These are phyloP conservation scores for Buathra laborator DNA, from an alignment of 2,888 invertebrate genomes.

Conservation along the genomic window DNA sequence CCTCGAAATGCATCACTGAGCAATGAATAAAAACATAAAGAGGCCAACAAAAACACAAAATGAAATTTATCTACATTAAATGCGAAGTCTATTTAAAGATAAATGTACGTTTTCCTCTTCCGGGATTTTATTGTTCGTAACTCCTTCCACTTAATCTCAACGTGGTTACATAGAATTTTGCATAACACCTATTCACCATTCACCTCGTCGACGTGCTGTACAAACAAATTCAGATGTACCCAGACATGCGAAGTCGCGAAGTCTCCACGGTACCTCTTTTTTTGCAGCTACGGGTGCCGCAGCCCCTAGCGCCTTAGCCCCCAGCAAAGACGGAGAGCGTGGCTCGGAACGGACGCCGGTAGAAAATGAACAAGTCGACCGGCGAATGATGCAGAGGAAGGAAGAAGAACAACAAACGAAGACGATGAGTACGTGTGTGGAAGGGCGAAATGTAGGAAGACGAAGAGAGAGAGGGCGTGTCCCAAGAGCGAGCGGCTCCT, in stretches of 20 bases:
- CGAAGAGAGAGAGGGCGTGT: constrained; percentile 78
- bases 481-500: constrained; percentile 79
- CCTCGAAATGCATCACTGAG: too few species aligned
- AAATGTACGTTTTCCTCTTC: too few species aligned
- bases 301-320: constrained; percentile 64
- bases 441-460: constrained; percentile 42
- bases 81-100: too few species aligned
- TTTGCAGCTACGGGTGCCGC: neutral
- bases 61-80: neutral
- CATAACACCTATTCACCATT: too few species aligned
- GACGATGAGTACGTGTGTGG: constrained; percentile 7
- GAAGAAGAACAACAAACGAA: constrained; percentile 30
- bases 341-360: constrained; percentile 31
- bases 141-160: too few species aligned
- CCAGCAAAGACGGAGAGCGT: constrained; percentile 59
- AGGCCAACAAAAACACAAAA: neutral
- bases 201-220: too few species aligned
- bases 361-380: constrained; percentile 32
- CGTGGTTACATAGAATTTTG: too few species aligned
- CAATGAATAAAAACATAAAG: too few species aligned
- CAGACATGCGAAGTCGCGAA: neutral
- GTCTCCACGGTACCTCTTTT: too few species aligned
- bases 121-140: too few species aligned
- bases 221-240: neutral
- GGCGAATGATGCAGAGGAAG: constrained; percentile 41